Evolutionary conservation across 2,797 vertebrate species (phyloP).

Genomic region (Melanotaenia nigrans): DNA sequence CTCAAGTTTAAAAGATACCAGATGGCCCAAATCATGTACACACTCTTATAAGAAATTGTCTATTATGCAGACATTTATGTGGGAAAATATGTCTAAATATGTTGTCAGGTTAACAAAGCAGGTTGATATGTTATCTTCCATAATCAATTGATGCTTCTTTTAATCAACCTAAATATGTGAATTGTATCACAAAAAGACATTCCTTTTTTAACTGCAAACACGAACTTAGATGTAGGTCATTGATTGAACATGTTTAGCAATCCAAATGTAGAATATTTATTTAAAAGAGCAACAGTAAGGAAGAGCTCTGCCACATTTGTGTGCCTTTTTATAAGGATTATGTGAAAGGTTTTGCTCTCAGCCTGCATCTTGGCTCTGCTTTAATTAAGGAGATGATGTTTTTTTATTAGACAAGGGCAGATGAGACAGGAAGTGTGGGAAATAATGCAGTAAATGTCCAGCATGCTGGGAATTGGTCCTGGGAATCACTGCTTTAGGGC

Average conservation of each 20-base stretch:
- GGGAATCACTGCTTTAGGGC: conserved; percentile 18
- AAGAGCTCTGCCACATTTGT: not conserved
- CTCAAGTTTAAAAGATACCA: conserved; percentile 14
- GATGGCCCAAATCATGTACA: conserved; percentile 14
- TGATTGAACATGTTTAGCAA: not conserved
- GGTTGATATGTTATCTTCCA: conserved; percentile 16
- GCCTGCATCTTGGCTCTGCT: conserved; percentile 16
- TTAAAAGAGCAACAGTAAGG: not conserved
- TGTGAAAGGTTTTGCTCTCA: conserved; percentile 18
- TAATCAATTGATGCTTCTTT: not conserved
- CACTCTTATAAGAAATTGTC: conserved; percentile 20
- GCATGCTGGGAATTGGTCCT: conserved; percentile 14
- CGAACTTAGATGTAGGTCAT: not conserved
- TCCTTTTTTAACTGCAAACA: not conserved
- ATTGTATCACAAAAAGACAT: not conserved
- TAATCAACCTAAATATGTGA: not conserved
- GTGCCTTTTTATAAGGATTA: conserved; percentile 4
- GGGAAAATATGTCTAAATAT: not conserved
- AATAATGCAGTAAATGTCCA: conserved; percentile 7
- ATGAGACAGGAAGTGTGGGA: conserved; percentile 13
- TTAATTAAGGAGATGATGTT: conserved; percentile 27
- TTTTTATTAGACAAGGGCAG: conserved; percentile 15
- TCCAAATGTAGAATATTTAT: not conserved
- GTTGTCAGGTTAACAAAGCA: conserved; percentile 23
- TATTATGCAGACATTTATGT: conserved; percentile 26